phyloP scores from a whole-genome alignment of 2,797 vertebrate genomes.

The Rhincodon typus region DNA sequence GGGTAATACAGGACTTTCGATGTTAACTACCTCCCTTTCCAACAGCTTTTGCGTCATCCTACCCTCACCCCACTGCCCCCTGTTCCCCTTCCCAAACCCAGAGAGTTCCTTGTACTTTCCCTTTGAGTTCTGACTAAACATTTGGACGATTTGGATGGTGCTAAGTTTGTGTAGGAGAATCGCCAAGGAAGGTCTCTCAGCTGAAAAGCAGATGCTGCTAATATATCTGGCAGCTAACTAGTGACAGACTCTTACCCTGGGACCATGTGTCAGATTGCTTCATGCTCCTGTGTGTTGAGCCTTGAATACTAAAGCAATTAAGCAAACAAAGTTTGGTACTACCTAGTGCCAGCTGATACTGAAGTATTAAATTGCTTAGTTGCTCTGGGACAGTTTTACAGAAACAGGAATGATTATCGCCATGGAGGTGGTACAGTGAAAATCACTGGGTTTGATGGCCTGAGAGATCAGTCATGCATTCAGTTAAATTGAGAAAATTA shows the following conservation, averaged over 20 bases:
- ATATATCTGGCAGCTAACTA: neutral
- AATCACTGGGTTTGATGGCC: neutral
- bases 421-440: neutral
- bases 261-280: neutral
- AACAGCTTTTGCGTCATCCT: neutral
- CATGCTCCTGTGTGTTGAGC: neutral
- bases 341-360: conserved; percentile 5
- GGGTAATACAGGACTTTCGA: neutral
- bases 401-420: neutral
- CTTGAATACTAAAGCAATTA: neutral
- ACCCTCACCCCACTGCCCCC: neutral
- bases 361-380: conserved; percentile 1
- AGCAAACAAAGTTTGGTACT: neutral
- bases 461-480: neutral
- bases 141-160: neutral
- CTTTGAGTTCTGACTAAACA: neutral
- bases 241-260: neutral
- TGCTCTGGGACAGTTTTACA: neutral
- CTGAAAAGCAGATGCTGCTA: neutral
- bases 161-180: neutral
- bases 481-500: neutral
- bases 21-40: neutral
- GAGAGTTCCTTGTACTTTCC: neutral
- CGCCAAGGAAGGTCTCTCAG: neutral
- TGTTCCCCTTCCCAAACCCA: neutral